A percentile compares a stretch with the other conserved stretches of the same genome.
Conservation (phyloP, 2,888 invertebrate species). For the Drosophila meridionalis region DNA sequence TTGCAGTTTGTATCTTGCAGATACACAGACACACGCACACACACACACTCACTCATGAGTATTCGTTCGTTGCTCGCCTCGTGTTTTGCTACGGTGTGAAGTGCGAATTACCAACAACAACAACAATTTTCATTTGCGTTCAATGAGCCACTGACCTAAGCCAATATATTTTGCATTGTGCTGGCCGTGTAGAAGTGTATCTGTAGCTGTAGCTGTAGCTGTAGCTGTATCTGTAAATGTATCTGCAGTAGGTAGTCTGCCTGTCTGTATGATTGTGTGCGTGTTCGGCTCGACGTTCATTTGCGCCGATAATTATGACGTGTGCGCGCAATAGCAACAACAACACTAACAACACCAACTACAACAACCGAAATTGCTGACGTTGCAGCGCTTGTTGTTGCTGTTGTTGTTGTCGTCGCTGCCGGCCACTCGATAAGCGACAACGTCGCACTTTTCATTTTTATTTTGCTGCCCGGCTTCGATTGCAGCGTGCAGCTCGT, state of each 20-base stretch:
- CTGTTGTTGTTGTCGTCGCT: conserved; percentile 2
- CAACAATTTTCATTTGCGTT: conserved; percentile 83
- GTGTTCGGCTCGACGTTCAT: conserved; percentile 53
- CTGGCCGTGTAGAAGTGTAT: conserved; percentile 20
- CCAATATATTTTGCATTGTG: conserved; percentile 81
- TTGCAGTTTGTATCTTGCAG: conserved; percentile 71
- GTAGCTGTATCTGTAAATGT: conserved; percentile 35
- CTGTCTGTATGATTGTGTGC: conserved; percentile 9
- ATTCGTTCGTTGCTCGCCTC: conserved; percentile 8
- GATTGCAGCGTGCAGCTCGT: conserved; percentile 52
- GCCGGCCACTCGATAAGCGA: conserved; percentile 63
- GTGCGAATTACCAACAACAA: conserved; percentile 74
- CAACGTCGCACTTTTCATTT: conserved; percentile 70
- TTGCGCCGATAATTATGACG: conserved; percentile 77
- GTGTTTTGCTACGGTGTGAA: conserved; percentile 49
- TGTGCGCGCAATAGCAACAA: conserved; percentile 60
- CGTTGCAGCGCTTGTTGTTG: conserved; percentile 49
- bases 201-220: conserved; percentile 41
- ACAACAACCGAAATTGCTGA: conserved; percentile 38
- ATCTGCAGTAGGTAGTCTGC: conserved; percentile 30
- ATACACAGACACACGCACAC: conserved; percentile 37
- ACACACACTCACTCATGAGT: neutral
- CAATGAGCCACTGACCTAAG: conserved; percentile 85
- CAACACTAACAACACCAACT: conserved; percentile 8
- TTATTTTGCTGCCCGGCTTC: conserved; percentile 52